These are phyloP conservation scores for Pseudorectes ferrugineus DNA, from an alignment of 2,113 vertebrate genomes.

Conservation along the genomic window DNA sequence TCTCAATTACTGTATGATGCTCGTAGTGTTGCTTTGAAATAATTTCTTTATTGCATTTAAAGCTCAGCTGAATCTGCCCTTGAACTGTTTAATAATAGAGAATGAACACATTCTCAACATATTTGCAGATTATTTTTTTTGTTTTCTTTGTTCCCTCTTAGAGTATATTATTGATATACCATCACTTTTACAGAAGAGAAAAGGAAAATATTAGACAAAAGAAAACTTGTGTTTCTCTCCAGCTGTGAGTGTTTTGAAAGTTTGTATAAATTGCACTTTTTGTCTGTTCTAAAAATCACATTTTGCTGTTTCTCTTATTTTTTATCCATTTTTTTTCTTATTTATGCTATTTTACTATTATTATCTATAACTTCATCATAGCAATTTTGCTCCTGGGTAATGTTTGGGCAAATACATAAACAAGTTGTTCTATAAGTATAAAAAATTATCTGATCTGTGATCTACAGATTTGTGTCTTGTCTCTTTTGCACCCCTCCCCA, in stretches of 20 bases:
- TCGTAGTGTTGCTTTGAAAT: background rate
- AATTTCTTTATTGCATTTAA: constrained; percentile 19
- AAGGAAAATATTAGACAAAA: background rate
- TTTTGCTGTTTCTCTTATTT: background rate
- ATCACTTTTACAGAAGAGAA: background rate
- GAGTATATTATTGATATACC: background rate
- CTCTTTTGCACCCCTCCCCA: background rate
- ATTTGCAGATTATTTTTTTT: background rate
- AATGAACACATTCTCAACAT: background rate
- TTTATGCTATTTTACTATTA: background rate
- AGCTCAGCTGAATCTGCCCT: constrained; percentile 41
- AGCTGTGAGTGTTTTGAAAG: background rate
- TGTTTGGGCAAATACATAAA: background rate
- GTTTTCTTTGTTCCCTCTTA: background rate
- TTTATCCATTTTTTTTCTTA: background rate
- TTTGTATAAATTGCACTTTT: background rate
- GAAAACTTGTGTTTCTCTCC: background rate
- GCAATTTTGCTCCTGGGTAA: background rate
- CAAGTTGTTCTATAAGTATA: background rate
- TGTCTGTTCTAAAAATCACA: background rate
- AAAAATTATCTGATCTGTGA: background rate
- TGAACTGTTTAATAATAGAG: constrained; percentile 27
- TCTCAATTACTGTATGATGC: background rate
- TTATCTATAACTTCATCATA: background rate
- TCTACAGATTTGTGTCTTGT: background rate